Evolutionary conservation across 2,797 vertebrate genomes (phyloP).

Genomic region (Hippopotamyrus pictus): DNA sequence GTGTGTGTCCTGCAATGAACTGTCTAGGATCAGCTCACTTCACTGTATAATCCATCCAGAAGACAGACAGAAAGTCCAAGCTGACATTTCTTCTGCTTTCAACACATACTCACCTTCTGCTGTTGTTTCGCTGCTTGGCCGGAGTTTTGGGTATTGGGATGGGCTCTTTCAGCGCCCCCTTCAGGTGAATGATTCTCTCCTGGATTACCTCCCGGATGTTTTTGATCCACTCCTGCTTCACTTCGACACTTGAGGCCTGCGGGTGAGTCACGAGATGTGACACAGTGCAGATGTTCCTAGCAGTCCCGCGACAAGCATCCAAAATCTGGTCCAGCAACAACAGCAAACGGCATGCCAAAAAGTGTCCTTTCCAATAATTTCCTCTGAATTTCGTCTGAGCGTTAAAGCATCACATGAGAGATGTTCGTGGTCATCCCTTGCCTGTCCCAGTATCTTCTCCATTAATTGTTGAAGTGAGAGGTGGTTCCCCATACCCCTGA

Average conservation of each 20-base stretch:
- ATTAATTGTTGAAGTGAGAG: background rate
- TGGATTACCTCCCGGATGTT: conserved; percentile 97
- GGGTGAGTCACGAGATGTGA: conserved; percentile 26
- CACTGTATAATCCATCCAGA: background rate
- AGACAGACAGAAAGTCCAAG: background rate
- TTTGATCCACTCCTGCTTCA: conserved; percentile 98
- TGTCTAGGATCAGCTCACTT: background rate
- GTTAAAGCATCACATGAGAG: background rate
- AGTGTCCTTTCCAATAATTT: background rate
- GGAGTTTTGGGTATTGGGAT: conserved; percentile 90
- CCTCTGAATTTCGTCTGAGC: background rate
- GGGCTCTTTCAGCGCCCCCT: conserved; percentile 94
- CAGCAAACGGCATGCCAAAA: background rate
- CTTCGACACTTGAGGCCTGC: conserved; percentile 87
- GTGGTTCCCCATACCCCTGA: background rate
- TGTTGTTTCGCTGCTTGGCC: conserved; percentile 84
- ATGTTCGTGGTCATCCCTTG: background rate
- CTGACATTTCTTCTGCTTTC: background rate
- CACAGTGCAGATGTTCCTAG: background rate
- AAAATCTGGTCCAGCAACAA: background rate
- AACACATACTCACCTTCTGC: conserved; percentile 71
- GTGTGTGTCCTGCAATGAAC: background rate
- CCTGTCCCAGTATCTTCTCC: background rate
- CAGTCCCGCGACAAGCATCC: background rate
- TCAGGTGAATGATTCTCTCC: conserved; percentile 94